Base-by-base conservation (phyloP, 2,113 vertebrate species). In the Callionymus lyra region DNA sequence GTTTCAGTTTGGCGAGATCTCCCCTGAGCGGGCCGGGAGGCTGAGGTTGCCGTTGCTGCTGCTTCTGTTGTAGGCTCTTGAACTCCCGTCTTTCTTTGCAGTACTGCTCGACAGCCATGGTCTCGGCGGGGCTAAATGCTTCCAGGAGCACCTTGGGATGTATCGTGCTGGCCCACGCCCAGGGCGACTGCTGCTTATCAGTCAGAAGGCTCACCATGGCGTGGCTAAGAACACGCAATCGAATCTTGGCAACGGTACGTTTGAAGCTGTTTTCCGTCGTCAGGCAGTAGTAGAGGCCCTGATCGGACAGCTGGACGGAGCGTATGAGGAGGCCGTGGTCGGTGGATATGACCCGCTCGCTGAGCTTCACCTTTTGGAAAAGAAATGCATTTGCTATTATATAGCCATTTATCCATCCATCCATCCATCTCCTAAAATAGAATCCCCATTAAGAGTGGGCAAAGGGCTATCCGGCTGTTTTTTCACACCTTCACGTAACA, bases 231-330 rank as follows among this genome's bases (percentile, higher is more conserved):
- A 97, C 89, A 13, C 85, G 91, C 70, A 98, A 90, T 38, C 87
- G 94, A 68, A 98, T 89, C 77, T 97, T 97, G 19, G 90, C 88
- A 39, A 96, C 78, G 10, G 94, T 98, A 80, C 95, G 91, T 51
- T 97, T 97, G 82, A 98, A 98, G 73, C 64, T 70, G 53, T 98
- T 98, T 59, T 98, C 95, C 0, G 91, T 93, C 1, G 91, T 90
- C 1, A 97, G 89, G 82, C 95, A 98, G 74, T 95, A 91, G 68
- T 98, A 98, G 1, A 94, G 84, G 1, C 95, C 95, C 59, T 89
- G 86, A 74, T 98, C 95, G 0, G 86, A 83, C 21, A 83, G 82
- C 65, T 93, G 94, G 36, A 90, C 86, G 0, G 85, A 85, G 42
- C 95, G 92, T 35, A 98, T 88, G 33, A 98, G 84, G 9, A 98